A percentile compares a stretch with the other conserved stretches of the same genome.
Evolutionary conservation across 2,888 invertebrate genomes (phyloP).

Genomic region (Nemotelus pantherinus): DNA sequence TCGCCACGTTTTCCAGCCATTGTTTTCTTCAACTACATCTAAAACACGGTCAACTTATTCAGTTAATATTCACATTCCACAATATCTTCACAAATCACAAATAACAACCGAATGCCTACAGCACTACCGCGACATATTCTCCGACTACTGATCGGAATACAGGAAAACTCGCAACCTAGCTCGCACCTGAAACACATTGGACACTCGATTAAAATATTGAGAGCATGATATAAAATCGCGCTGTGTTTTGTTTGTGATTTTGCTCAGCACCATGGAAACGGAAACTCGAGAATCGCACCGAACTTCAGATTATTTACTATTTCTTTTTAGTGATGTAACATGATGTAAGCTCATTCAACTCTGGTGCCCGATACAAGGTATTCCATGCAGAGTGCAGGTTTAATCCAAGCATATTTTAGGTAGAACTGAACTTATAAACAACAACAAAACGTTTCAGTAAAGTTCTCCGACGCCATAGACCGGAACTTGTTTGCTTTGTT

Average conservation of each 20-base stretch:
- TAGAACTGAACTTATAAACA: no score
- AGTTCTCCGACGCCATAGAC: neutral
- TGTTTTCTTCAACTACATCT: no score
- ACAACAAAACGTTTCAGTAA: no score
- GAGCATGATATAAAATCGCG: neutral
- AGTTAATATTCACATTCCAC: no score
- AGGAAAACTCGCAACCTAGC: slow-evolving; percentile 13
- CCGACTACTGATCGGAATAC: neutral
- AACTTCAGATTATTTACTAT: slow-evolving; percentile 48
- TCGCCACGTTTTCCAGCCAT: neutral
- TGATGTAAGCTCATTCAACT: no score
- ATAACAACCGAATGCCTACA: neutral
- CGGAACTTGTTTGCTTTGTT: neutral
- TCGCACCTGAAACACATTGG: neutral
- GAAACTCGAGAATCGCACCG: slow-evolving; percentile 35
- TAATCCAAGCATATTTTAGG: no score
- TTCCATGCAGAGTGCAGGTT: no score
- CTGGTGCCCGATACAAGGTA: no score
- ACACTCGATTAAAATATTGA: neutral
- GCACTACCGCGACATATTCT: neutral
- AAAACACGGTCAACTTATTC: no score
- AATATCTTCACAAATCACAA: neutral
- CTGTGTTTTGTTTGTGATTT: slow-evolving; percentile 35
- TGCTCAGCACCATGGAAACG: slow-evolving; percentile 37
- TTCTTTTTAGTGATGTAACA: neutral